phyloP scores from a whole-genome alignment of 35 echinoderm and acorn worm genomes.

The Apostichopus californicus region DNA sequence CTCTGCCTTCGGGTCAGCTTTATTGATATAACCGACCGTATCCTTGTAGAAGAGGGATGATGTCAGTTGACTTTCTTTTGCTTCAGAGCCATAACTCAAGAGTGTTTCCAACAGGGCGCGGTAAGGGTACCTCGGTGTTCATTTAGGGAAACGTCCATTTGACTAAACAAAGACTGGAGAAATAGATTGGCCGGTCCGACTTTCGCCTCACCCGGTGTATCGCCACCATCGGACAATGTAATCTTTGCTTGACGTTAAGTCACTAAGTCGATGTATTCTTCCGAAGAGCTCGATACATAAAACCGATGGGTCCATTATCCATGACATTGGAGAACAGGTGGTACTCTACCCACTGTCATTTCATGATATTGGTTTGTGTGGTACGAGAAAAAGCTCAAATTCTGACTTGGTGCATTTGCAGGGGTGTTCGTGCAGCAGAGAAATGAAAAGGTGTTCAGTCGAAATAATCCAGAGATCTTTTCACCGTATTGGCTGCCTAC shows the following conservation, averaged over 20 bases:
- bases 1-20: slow-evolving; percentile 21
- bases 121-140: slow-evolving; percentile 42
- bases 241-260: slow-evolving; percentile 26
- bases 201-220: not conserved
- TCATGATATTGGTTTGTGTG: slow-evolving; percentile 20
- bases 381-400: slow-evolving; percentile 69
- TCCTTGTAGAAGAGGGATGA: slow-evolving; percentile 66
- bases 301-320: slow-evolving; percentile 14
- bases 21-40: slow-evolving; percentile 2
- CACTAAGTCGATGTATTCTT: slow-evolving; percentile 50
- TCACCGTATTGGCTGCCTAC: not conserved
- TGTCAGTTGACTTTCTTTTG: slow-evolving; percentile 66
- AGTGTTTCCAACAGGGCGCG: slow-evolving; percentile 67
- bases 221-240: not conserved
- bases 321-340: too few species aligned
- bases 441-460: slow-evolving; percentile 29
- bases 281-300: slow-evolving; percentile 48
- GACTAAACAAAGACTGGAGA: slow-evolving; percentile 72
- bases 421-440: slow-evolving; percentile 56
- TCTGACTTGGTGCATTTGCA: slow-evolving; percentile 67
- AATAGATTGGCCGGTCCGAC: slow-evolving; percentile 59
- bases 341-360: too few species aligned
- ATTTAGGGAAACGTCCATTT: slow-evolving; percentile 60
- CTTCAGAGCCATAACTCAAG: slow-evolving; percentile 57
- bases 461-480: slow-evolving; percentile 27